phyloP scores from a whole-genome alignment of 64 coral and sea anemone species.

The Platygyra sinensis region DNA sequence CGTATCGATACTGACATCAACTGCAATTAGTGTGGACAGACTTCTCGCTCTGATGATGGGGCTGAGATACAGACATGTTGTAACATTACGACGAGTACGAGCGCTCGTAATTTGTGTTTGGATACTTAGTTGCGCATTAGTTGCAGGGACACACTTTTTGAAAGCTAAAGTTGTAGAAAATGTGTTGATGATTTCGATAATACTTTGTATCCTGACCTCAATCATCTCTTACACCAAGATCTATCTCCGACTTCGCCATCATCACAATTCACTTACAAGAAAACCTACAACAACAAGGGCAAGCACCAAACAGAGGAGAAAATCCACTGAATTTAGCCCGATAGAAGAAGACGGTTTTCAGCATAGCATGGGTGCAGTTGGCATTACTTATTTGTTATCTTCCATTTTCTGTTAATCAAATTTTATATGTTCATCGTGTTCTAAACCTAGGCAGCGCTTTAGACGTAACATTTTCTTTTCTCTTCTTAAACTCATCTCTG shows the following conservation, averaged over 20 bases:
- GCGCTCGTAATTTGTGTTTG: not conserved
- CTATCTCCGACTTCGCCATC: not conserved
- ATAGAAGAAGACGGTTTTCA: conserved; percentile 4
- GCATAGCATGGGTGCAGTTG: not conserved
- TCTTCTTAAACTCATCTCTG: not conserved
- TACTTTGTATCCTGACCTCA: not conserved
- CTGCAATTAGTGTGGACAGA: not conserved
- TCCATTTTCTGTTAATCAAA: not conserved
- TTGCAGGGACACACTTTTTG: not conserved
- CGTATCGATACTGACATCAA: not conserved
- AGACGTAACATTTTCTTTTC: not conserved
- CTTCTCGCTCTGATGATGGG: too few relatives aligned
- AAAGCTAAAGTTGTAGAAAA: too few relatives aligned
- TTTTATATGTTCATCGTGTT: not conserved
- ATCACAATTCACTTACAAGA: not conserved
- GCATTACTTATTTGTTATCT: not conserved
- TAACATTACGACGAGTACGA: not conserved
- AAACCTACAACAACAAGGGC: not conserved
- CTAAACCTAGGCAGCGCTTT: not conserved
- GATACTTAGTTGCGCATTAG: not conserved
- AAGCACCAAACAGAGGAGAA: not conserved
- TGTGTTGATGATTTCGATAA: not conserved
- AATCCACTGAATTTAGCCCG: not conserved
- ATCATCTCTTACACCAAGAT: not conserved
- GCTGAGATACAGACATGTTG: not conserved